phyloP scores from a whole-genome alignment of 2,113 vertebrate genomes.

The Saguinus imperator region DNA sequence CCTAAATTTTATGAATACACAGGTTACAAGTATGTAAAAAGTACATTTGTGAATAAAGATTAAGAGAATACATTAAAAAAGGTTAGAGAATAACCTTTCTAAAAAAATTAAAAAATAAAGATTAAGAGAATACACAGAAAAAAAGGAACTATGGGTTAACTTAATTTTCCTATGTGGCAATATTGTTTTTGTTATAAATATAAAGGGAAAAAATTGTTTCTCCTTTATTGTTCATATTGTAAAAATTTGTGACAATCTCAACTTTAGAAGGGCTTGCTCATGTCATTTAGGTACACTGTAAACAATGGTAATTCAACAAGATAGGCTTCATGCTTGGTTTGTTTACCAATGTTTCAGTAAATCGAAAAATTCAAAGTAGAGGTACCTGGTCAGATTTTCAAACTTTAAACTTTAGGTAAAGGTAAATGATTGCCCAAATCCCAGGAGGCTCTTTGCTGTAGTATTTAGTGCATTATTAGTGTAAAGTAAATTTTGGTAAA shows the following conservation, averaged over 20 bases:
- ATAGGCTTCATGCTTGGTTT: neutral
- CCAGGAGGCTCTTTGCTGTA: neutral
- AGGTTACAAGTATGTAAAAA: neutral
- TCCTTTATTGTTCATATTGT: neutral
- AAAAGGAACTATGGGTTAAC: neutral
- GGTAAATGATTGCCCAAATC: constrained; percentile 16
- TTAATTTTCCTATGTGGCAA: neutral
- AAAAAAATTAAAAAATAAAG: neutral
- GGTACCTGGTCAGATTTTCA: constrained; percentile 6
- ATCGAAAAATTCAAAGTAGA: neutral
- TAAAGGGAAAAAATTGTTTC: neutral
- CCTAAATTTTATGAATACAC: neutral
- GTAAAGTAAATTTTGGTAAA: constrained; percentile 33
- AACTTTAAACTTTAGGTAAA: constrained; percentile 48
- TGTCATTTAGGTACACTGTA: accelerated
- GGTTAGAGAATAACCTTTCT: neutral
- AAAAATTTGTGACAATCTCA: neutral
- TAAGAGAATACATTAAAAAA: neutral
- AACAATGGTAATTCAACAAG: neutral
- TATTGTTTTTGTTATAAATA: constrained; percentile 38
- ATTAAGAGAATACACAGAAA: neutral
- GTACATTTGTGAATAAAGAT: constrained; percentile 20
- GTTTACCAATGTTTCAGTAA: neutral
- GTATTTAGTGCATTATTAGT: neutral
- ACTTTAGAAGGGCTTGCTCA: neutral